phyloP scores from a whole-genome alignment of 1,140 invertebrate species.

The Trichonephila clavata region DNA sequence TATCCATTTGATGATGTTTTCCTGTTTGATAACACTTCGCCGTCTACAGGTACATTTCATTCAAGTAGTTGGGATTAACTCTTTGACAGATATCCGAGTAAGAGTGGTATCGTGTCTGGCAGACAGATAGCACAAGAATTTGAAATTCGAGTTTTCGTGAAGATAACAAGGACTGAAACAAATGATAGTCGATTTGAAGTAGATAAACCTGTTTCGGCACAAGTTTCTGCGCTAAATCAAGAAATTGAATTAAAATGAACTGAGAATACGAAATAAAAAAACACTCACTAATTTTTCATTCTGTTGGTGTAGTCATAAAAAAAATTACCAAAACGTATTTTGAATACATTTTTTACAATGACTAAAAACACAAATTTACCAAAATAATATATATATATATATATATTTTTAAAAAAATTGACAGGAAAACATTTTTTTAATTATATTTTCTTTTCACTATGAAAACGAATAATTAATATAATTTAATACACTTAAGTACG shows the following conservation, averaged over 20 bases:
- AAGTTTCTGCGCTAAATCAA: neutral
- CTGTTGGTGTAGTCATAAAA: neutral
- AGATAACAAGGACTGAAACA: slow-evolving; percentile 3
- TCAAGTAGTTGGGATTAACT: slow-evolving; percentile 2
- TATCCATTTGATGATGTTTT: neutral
- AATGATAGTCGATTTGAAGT: slow-evolving; percentile 6
- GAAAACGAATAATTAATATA: no score
- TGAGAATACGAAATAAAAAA: no score
- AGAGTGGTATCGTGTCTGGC: neutral
- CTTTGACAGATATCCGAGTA: neutral
- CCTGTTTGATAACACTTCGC: neutral
- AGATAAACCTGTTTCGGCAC: slow-evolving; percentile 21
- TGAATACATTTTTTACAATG: no score
- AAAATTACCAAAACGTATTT: neutral
- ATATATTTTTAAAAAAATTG: no score
- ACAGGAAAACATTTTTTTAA: no score
- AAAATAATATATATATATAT: no score
- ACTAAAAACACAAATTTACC: no score
- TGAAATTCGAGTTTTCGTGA: neutral
- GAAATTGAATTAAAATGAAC: neutral
- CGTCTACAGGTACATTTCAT: slow-evolving; percentile 1
- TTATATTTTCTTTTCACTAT: no score
- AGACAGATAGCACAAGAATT: slow-evolving; percentile 4
- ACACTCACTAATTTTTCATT: neutral
- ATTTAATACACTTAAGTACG: no score